These are phyloP conservation scores for Anadara kagoshimensis DNA, from an alignment of 1,140 invertebrate species.

Conservation along the genomic window DNA sequence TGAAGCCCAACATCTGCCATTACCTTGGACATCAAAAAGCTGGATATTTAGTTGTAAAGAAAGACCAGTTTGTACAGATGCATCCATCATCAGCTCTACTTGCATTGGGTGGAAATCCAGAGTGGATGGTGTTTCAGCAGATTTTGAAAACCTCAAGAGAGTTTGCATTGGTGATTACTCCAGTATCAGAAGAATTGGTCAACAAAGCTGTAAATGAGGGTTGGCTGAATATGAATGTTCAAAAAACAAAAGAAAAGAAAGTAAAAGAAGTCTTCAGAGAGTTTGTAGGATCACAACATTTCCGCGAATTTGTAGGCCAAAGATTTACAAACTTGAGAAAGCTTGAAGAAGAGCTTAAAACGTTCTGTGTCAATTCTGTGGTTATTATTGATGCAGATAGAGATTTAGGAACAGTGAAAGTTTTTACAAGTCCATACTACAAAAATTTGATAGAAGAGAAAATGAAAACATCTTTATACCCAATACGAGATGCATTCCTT, in stretches of 20 bases:
- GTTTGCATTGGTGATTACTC: conserved; percentile 58
- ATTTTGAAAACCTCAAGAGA: conserved; percentile 59
- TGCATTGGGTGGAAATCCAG: conserved; percentile 42
- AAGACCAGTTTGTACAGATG: conserved; percentile 49
- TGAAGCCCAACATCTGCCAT: conserved; percentile 47
- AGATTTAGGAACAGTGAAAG: conserved; percentile 44
- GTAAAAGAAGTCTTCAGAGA: conserved; percentile 38
- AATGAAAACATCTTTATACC: background rate
- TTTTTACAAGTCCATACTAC: conserved; percentile 34
- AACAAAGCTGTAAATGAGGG: conserved; percentile 34
- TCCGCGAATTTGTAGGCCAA: conserved; percentile 46
- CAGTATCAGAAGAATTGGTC: conserved; percentile 51
- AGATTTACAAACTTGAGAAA: conserved; percentile 44
- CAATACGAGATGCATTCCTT: too few relatives aligned
- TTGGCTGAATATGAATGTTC: conserved; percentile 40
- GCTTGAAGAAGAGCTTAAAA: conserved; percentile 41
- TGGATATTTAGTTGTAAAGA: conserved; percentile 52
- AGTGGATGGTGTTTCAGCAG: conserved; percentile 59
- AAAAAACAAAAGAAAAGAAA: conserved; percentile 30
- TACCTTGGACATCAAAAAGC: conserved; percentile 58
- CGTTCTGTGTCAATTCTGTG: conserved; percentile 20
- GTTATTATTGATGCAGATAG: conserved; percentile 52
- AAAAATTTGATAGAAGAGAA: background rate
- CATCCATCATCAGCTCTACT: conserved; percentile 63
- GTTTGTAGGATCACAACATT: conserved; percentile 44